A percentile compares a stretch with the other conserved stretches of the same genome.
phyloP scores from a whole-genome alignment of 2,113 vertebrate species.

The Carassius gibelio region DNA sequence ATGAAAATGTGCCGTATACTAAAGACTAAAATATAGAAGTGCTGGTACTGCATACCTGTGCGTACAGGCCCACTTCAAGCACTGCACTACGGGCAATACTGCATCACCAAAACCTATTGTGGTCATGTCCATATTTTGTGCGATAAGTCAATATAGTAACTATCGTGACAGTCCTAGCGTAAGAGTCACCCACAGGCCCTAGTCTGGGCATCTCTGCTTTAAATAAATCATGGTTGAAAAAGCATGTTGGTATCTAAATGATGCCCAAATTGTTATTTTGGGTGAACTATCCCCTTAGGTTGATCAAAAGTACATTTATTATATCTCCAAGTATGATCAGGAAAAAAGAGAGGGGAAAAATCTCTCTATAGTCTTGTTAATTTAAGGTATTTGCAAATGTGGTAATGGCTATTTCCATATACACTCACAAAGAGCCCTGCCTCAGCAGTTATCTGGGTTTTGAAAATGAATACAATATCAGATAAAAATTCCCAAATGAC shows the following conservation, averaged over 20 bases:
- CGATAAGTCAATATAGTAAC: no score
- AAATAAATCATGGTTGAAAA: not conserved
- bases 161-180: no score
- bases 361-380: not conserved
- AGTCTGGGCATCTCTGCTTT: no score
- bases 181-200: no score
- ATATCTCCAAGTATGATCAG: not conserved
- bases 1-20: no score
- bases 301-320: not conserved
- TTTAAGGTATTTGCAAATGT: not conserved
- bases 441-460: constrained; percentile 1
- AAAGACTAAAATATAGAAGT: no score
- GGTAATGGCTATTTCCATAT: not conserved
- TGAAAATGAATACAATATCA: constrained; percentile 16
- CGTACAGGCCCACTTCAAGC: no score
- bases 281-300: no score
- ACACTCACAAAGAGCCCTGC: not conserved
- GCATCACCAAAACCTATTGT: no score
- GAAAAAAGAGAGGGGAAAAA: not conserved
- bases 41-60: no score
- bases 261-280: not conserved
- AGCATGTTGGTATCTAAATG: not conserved
- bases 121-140: no score
- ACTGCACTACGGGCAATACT: no score
- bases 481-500: constrained; percentile 1